Conservation (phyloP, 2,113 vertebrate species). For the Orycteropus afer region DNA sequence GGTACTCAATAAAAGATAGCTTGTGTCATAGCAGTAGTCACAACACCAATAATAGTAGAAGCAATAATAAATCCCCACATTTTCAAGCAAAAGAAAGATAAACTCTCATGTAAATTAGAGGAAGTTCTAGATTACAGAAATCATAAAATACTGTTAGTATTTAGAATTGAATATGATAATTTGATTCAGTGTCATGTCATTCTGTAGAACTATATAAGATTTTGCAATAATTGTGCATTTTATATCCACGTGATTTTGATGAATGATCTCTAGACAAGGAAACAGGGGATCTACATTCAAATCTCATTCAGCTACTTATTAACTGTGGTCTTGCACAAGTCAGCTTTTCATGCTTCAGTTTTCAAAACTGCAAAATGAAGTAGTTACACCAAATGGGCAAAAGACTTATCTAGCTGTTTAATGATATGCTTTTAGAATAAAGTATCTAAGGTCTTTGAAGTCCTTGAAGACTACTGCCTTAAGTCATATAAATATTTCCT, state of each 20-base stretch:
- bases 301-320: not conserved
- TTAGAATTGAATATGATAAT: not conserved
- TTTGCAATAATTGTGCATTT: not conserved
- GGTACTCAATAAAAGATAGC: not conserved
- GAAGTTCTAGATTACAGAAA: not conserved
- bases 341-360: not conserved
- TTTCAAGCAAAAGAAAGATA: not conserved
- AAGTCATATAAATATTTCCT: slow-evolving; percentile 63
- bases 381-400: not conserved
- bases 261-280: not conserved
- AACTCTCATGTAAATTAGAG: not conserved
- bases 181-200: not conserved
- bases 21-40: rapidly evolving
- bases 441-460: slow-evolving; percentile 10
- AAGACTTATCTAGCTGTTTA: not conserved
- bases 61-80: not conserved
- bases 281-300: not conserved
- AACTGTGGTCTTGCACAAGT: not conserved
- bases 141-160: not conserved
- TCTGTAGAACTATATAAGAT: not conserved
- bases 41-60: not conserved
- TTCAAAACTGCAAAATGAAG: slow-evolving; percentile 21
- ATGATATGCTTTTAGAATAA: not conserved
- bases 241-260: not conserved
- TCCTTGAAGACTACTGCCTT: not conserved